Conservation (phyloP, 1,140 invertebrate genomes). For the Apocrypta bakeri region DNA sequence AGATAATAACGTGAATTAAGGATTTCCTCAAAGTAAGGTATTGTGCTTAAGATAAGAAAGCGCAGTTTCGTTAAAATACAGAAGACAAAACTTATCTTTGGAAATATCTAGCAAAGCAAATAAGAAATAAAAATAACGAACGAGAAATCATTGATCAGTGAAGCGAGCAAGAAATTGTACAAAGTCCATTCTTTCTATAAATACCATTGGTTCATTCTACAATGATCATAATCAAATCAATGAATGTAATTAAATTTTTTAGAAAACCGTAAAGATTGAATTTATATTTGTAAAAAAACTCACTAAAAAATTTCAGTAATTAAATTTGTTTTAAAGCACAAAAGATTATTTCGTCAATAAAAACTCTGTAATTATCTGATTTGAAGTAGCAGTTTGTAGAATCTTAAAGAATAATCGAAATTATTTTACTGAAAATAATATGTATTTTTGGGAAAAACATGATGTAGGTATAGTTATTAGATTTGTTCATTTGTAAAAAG, state of each 20-base stretch:
- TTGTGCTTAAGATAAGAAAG: neutral
- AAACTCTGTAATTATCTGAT: too few species aligned
- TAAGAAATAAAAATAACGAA: slow-evolving; percentile 12
- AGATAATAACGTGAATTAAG: neutral
- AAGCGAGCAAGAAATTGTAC: slow-evolving; percentile 35
- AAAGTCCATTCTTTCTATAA: slow-evolving; percentile 47
- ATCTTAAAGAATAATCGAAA: slow-evolving; percentile 8
- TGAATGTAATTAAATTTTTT: slow-evolving; percentile 39
- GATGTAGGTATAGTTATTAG: slow-evolving; percentile 35
- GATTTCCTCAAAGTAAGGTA: slow-evolving; percentile 22
- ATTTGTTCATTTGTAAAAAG: slow-evolving; percentile 36
- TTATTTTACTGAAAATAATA: slow-evolving; percentile 56
- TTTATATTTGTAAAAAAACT: too few species aligned
- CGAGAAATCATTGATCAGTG: slow-evolving; percentile 32
- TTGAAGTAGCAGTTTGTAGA: neutral
- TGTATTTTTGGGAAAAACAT: slow-evolving; percentile 57
- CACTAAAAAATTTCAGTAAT: slow-evolving; percentile 35
- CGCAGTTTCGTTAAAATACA: neutral
- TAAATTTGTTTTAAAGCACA: slow-evolving; percentile 5
- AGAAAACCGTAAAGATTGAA: slow-evolving; percentile 14
- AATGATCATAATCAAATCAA: slow-evolving; percentile 17
- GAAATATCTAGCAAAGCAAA: neutral
- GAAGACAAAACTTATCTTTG: neutral
- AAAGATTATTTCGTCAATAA: slow-evolving; percentile 17
- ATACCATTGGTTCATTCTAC: slow-evolving; percentile 10